phyloP scores from a whole-genome alignment of 2,888 invertebrate genomes.

The Embidobia sp. region DNA sequence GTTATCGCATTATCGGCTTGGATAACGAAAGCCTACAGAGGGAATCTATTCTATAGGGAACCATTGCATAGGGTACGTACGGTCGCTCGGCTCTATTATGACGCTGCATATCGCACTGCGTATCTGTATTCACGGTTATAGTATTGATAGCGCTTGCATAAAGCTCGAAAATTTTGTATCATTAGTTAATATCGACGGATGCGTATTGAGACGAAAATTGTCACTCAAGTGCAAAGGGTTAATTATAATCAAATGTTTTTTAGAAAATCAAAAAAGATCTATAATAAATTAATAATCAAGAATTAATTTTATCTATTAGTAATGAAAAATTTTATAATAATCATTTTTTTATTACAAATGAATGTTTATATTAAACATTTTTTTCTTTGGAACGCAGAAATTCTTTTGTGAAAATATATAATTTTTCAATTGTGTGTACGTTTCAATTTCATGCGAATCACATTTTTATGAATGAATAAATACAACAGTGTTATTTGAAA shows the following conservation, averaged over 20 bases:
- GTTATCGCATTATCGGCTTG: slow-evolving; percentile 75
- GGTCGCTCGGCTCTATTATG: slow-evolving; percentile 65
- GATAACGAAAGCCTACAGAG: slow-evolving; percentile 70
- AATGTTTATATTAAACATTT: too few relatives aligned
- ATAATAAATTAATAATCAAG: too few relatives aligned
- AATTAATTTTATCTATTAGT: too few relatives aligned
- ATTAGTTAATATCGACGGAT: slow-evolving; percentile 71
- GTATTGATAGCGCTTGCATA: slow-evolving; percentile 77
- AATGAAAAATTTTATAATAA: too few relatives aligned
- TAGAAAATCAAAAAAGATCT: too few relatives aligned
- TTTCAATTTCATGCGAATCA: too few relatives aligned
- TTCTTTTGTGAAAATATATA: too few relatives aligned
- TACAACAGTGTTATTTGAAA: too few relatives aligned
- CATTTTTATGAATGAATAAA: too few relatives aligned
- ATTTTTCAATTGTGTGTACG: too few relatives aligned
- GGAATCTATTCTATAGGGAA: slow-evolving; percentile 73
- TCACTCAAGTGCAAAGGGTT: slow-evolving; percentile 4
- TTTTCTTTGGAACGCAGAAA: too few relatives aligned
- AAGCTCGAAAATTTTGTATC: slow-evolving; percentile 76
- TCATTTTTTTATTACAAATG: too few relatives aligned
- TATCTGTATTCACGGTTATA: slow-evolving; percentile 74
- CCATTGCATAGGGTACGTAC: slow-evolving; percentile 71
- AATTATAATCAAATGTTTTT: slow-evolving; percentile 2
- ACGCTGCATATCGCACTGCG: slow-evolving; percentile 70
- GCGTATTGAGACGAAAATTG: slow-evolving; percentile 2